Evolutionary conservation across 1,140 invertebrate species (phyloP), one percentile per base, ranked within the genome.

Genomic region (Sesamia nonagrioides): DNA sequence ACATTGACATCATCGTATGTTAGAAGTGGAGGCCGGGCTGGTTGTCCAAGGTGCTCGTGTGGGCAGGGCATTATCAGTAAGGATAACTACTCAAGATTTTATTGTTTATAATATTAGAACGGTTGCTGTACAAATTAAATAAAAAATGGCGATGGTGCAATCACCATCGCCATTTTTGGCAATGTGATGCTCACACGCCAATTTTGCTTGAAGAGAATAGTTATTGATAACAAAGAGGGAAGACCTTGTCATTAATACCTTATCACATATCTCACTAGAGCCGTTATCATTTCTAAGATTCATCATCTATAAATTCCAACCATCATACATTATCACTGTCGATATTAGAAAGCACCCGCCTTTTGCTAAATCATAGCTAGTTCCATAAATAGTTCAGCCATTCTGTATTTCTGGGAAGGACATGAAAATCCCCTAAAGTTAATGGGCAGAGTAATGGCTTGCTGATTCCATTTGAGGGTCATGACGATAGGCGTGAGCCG

Each of bases 401-500:
- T 61, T 37, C 21, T 27, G 45, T 48, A 33, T 50, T 50, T 68
- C 63, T 42, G 11, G 52, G 48, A 21, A 58, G 48, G 15, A 50
- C 45, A 50, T 50, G 45, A 50, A 48, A 27, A 17, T 56, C 15
- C 35, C 52, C 56, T 63, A 52, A 50, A 80, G 52, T 77, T 77
- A 66, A 66, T 66, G 18, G 35, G 8, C 45, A 66, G 37, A 17
- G 73, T 75, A 75, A 75, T 63, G 58, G 45, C 75, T 79, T 68
- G 63, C 35, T 84, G 78, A 83, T 76, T 82, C 69, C 75, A 82
- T 85, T 89, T 84, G 54, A 79, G 15, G 77, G 63, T 79, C 69
- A 80, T 83, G 45, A 78, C 69, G 68, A 54, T 58, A 76, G 86
- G 84, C 68, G 87, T 82, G 81, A 78, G 60, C 79, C 75, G 83